Conservation (phyloP, 2,797 vertebrate genomes). For the Paedocypris micromegethes region DNA sequence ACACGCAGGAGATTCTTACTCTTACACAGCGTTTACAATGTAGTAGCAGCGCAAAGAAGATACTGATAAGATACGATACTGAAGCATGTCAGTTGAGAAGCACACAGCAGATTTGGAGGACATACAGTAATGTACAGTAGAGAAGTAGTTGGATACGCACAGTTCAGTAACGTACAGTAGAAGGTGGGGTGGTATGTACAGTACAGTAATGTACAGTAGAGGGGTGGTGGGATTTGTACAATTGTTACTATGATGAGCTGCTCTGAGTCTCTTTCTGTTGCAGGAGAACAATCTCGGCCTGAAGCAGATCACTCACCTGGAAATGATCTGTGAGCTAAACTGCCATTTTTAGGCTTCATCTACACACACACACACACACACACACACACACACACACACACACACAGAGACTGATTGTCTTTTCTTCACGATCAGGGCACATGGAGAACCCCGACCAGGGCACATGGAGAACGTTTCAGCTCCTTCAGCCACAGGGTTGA, state of each 20-base stretch:
- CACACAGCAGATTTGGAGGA: too few relatives aligned
- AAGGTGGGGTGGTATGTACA: too few relatives aligned
- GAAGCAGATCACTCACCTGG: constrained; percentile 76
- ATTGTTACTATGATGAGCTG: background rate
- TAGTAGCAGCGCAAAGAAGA: too few relatives aligned
- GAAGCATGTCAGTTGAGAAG: too few relatives aligned
- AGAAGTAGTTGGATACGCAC: too few relatives aligned
- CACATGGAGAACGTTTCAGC: constrained; percentile 80
- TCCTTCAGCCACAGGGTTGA: constrained; percentile 68
- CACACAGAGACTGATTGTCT: background rate
- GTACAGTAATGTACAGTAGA: background rate
- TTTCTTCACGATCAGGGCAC: constrained; percentile 62
- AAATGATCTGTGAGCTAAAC: constrained; percentile 82
- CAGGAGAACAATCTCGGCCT: constrained; percentile 71
- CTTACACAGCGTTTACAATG: too few relatives aligned
- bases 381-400: background rate
- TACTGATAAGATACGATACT: too few relatives aligned
- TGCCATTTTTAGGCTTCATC: background rate
- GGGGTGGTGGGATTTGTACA: background rate
- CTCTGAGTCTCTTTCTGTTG: background rate
- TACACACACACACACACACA: background rate
- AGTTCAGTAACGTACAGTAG: too few relatives aligned
- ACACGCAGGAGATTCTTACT: too few relatives aligned
- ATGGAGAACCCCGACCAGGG: constrained; percentile 72
- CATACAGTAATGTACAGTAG: too few relatives aligned